phyloP scores from a whole-genome alignment of 2,797 vertebrate genomes.

The Alfaro cultratus region DNA sequence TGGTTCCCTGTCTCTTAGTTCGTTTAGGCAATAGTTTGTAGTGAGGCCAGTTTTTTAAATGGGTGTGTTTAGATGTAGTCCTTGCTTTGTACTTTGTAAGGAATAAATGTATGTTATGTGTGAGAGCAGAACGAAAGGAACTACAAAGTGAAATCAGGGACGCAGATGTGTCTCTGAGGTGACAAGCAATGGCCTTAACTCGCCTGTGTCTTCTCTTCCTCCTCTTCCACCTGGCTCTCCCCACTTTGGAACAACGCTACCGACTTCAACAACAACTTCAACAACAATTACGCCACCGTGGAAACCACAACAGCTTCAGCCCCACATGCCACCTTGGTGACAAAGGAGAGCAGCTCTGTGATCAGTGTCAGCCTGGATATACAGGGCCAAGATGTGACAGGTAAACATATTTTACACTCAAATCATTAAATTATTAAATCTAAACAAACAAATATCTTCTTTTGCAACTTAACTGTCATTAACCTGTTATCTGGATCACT shows the following conservation, averaged over 20 bases:
- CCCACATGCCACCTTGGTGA: constrained; percentile 89
- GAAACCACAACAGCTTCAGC: constrained; percentile 87
- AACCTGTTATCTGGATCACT: not conserved
- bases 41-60: constrained; percentile 29
- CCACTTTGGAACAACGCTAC: constrained; percentile 69
- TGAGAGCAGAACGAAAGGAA: constrained; percentile 12
- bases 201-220: constrained; percentile 68
- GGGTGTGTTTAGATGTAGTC: constrained; percentile 23
- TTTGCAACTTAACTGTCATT: not conserved
- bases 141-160: constrained; percentile 34
- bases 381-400: constrained; percentile 89
- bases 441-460: not conserved
- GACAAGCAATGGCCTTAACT: constrained; percentile 75
- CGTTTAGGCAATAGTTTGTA: constrained; percentile 36
- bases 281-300: constrained; percentile 57
- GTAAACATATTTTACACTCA: constrained; percentile 62
- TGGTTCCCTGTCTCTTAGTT: constrained; percentile 26
- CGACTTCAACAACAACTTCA: constrained; percentile 62
- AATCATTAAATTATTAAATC: not conserved
- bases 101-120: constrained; percentile 11
- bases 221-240: constrained; percentile 68
- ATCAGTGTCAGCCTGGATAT: constrained; percentile 86
- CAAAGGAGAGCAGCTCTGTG: constrained; percentile 85
- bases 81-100: constrained; percentile 14
- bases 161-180: constrained; percentile 21